Evolutionary conservation across 1,140 invertebrate genomes (phyloP).

Genomic region (Palaemon carinicauda): DNA sequence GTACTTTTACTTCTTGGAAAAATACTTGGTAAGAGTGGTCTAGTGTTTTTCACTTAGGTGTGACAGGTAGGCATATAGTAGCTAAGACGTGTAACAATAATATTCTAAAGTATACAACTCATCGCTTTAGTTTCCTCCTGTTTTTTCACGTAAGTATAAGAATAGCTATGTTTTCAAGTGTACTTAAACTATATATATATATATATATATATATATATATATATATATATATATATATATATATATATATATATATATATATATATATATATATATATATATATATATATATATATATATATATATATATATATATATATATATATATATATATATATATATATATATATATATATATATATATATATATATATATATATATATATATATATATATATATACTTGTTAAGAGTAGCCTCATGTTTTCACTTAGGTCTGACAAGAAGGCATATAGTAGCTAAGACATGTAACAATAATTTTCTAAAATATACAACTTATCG

Average conservation of each 20-base stretch:
- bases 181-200: no score
- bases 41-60: no score
- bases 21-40: no score
- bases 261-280: slow-evolving; percentile 19
- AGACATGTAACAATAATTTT: neutral
- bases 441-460: no score
- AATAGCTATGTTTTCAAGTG: no score
- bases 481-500: neutral
- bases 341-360: slow-evolving; percentile 13
- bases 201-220: slow-evolving; percentile 19
- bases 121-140: no score
- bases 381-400: slow-evolving; percentile 19
- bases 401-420: neutral
- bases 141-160: no score
- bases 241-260: slow-evolving; percentile 19
- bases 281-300: slow-evolving; percentile 19
- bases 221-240: slow-evolving; percentile 19
- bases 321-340: slow-evolving; percentile 19
- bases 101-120: no score
- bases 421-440: neutral
- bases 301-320: slow-evolving; percentile 19
- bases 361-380: slow-evolving; percentile 13
- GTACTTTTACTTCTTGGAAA: no score
- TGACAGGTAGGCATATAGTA: no score
- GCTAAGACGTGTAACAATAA: no score